A percentile compares a stretch with the other conserved stretches of the same genome.
Evolutionary conservation across 2,888 invertebrate genomes (phyloP).

Genomic region (Linyphia triangularis): DNA sequence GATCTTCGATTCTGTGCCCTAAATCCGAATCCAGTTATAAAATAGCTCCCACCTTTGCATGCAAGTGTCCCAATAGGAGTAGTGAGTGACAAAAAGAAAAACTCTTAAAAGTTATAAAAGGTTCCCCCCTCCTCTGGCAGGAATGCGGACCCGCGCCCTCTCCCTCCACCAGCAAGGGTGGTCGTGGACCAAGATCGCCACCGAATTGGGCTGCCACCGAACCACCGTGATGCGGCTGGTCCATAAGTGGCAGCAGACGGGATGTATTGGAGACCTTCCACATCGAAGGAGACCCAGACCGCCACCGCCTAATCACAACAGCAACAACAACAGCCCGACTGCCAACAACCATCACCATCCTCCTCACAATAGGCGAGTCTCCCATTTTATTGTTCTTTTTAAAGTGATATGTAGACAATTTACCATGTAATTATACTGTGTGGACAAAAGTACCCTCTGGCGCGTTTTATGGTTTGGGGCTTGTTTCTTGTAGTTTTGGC

Average conservation of each 20-base stretch:
- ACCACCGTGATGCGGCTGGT: constrained; percentile 73
- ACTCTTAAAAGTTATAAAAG: not conserved
- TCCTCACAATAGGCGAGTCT: not conserved
- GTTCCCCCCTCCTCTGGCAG: constrained; percentile 41
- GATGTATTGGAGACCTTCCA: constrained; percentile 72
- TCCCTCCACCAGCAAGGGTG: constrained; percentile 73
- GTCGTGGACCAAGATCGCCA: constrained; percentile 75
- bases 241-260: constrained; percentile 74
- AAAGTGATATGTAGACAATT: not conserved
- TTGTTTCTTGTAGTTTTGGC: too few relatives aligned
- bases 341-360: not conserved
- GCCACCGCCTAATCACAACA: not conserved
- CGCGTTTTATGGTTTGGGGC: too few relatives aligned
- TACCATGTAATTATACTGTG: too few relatives aligned
- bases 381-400: not conserved
- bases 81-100: too few relatives aligned
- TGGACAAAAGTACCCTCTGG: too few relatives aligned
- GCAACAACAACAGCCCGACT: not conserved
- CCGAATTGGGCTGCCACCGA: constrained; percentile 72
- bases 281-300: constrained; percentile 62
- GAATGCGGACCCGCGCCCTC: constrained; percentile 73
- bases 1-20: too few relatives aligned
- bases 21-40: not conserved
- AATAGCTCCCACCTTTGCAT: not conserved
- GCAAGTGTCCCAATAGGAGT: not conserved